phyloP scores from a whole-genome alignment of 2,888 invertebrate species.

The Scelioninae gen. 1 region DNA sequence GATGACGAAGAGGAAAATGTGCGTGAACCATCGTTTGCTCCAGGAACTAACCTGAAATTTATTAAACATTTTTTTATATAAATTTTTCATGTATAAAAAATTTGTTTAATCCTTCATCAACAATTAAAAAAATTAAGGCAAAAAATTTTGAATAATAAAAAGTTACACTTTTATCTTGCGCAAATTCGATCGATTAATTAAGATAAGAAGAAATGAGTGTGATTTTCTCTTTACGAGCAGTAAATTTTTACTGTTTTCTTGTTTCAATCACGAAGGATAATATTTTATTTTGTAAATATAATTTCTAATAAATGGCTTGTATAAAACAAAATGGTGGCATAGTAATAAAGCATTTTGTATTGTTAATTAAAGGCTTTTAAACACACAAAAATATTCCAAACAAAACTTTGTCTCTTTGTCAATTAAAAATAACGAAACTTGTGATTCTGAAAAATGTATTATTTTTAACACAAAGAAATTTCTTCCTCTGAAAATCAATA shows the following conservation, averaged over 20 bases:
- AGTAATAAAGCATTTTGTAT: too few relatives aligned
- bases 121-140: not conserved
- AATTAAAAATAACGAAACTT: too few relatives aligned
- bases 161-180: too few relatives aligned
- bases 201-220: not conserved
- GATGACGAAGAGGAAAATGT: constrained; percentile 92
- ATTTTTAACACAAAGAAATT: too few relatives aligned
- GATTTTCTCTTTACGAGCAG: not conserved
- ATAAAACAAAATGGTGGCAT: too few relatives aligned
- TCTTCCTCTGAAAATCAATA: too few relatives aligned
- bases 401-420: too few relatives aligned
- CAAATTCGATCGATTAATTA: not conserved
- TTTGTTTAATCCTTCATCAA: not conserved
- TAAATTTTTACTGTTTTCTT: not conserved
- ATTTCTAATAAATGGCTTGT: not conserved
- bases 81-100: not conserved
- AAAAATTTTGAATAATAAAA: not conserved
- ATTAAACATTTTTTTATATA: not conserved
- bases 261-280: not conserved
- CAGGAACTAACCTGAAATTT: constrained; percentile 86
- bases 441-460: too few relatives aligned
- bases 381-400: too few relatives aligned
- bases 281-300: not conserved
- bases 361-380: too few relatives aligned
- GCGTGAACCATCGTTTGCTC: constrained; percentile 95